A percentile compares a stretch with the other conserved stretches of the same genome.
phyloP scores from a whole-genome alignment of 2,888 invertebrate genomes.

The Entomobrya proxima region DNA sequence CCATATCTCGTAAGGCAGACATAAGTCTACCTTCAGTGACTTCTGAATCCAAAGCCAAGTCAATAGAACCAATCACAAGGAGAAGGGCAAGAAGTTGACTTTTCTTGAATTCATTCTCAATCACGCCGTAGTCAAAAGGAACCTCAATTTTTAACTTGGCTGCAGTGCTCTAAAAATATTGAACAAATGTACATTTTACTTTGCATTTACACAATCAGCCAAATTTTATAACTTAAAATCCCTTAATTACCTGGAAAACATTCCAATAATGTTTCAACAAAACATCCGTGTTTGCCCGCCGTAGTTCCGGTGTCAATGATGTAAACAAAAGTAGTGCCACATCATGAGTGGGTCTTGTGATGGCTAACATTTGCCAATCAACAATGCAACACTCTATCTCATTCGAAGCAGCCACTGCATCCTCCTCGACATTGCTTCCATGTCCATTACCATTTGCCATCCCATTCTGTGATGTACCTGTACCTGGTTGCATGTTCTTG shows the following conservation, averaged over 20 bases:
- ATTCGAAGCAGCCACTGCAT: slow-evolving; percentile 26
- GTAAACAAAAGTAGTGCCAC: slow-evolving; percentile 75
- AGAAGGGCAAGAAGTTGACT: slow-evolving; percentile 73
- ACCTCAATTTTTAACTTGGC: slow-evolving; percentile 67
- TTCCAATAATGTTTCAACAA: slow-evolving; percentile 75
- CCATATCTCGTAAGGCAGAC: slow-evolving; percentile 73
- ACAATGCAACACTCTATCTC: slow-evolving; percentile 74
- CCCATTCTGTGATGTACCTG: slow-evolving; percentile 44
- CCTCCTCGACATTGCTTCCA: slow-evolving; percentile 45
- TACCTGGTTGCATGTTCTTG: slow-evolving; percentile 54
- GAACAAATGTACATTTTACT: too few species aligned
- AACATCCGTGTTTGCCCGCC: slow-evolving; percentile 69
- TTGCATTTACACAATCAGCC: neutral
- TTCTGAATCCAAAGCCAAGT: slow-evolving; percentile 69
- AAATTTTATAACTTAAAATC: neutral
- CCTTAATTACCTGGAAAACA: slow-evolving; percentile 68
- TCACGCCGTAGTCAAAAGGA: slow-evolving; percentile 69
- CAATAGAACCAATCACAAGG: slow-evolving; percentile 73
- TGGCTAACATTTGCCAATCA: slow-evolving; percentile 76
- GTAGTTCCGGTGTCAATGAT: slow-evolving; percentile 72
- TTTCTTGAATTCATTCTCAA: slow-evolving; percentile 72
- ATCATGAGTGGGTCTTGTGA: slow-evolving; percentile 76
- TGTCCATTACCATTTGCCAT: slow-evolving; percentile 53
- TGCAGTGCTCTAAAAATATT: slow-evolving; percentile 60
- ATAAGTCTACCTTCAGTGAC: slow-evolving; percentile 71